Percentiles rank a stretch among this genome's conserved stretches.
These are phyloP conservation scores for Drosophila subobscura DNA, from an alignment of 1,140 invertebrate species.

Conservation along the genomic window DNA sequence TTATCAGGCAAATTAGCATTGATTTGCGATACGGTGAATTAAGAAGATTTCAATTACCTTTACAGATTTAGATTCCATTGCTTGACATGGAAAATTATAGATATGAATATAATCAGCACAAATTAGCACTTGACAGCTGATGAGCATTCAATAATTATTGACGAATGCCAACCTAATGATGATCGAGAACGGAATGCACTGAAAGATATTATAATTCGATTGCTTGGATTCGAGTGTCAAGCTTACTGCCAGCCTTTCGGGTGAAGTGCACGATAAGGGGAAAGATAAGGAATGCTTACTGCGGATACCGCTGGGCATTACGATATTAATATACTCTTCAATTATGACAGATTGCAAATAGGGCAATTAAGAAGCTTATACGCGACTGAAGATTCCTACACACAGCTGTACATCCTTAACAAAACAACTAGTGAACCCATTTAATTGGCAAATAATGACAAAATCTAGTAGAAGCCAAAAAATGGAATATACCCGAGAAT, in stretches of 20 bases:
- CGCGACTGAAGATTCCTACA: conserved; percentile 3
- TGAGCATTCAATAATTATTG: conserved; percentile 16
- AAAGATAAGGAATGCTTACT: conserved; percentile 50
- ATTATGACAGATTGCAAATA: conserved; percentile 63
- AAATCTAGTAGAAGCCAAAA: conserved; percentile 29
- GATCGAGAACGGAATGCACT: conserved; percentile 27
- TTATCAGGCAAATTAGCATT: conserved; percentile 61
- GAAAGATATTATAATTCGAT: conserved; percentile 20
- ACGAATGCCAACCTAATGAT: conserved; percentile 9
- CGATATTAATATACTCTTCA: conserved; percentile 30
- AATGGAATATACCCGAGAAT: conserved; percentile 17
- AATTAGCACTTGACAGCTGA: conserved; percentile 56
- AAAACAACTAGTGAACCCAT: conserved; percentile 21
- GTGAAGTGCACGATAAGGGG: conserved; percentile 40
- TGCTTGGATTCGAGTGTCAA: conserved; percentile 6
- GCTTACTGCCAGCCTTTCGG: conserved; percentile 27
- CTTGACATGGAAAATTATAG: conserved; percentile 46
- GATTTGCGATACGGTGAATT: conserved; percentile 27
- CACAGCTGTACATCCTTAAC: conserved; percentile 12
- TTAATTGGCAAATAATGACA: conserved; percentile 21
- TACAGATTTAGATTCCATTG: conserved; percentile 33
- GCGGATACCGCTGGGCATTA: conserved; percentile 47
- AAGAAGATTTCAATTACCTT: conserved; percentile 42
- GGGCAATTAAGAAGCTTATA: conserved; percentile 9
- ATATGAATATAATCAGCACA: conserved; percentile 40